Base-by-base conservation (phyloP, 2,113 vertebrate genomes). In the Thryonomys swinderianus region DNA sequence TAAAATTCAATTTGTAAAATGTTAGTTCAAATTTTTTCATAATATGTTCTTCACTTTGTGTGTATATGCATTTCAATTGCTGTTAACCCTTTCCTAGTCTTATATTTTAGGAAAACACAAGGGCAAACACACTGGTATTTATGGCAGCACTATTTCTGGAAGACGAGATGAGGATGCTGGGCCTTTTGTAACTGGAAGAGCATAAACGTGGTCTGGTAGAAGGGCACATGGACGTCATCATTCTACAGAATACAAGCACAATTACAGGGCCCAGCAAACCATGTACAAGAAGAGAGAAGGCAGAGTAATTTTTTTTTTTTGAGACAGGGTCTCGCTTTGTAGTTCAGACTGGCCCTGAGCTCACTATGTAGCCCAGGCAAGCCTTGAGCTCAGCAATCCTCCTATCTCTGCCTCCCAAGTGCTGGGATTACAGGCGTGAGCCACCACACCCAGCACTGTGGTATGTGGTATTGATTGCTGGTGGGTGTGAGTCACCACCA, bases 201-300 rank as follows among this genome's bases (percentile, higher is more conserved):
- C 0, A 16, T 14, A 57, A 18, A n/a, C n/a, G 4, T 11, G 32
- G 16, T 69, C n/a, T 64, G 34, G 10, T 23, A 21, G 2, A 14
- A 14, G 0, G 18, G 59, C n/a, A 37, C 8, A 2, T 12, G 8
- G 40, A 13, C 16, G 13, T 6, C 27, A 76, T 5, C 8, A 2
- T n/a, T 37, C 8, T 34, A 7, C 1, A 13, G 59, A 51, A 11
- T 42, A 42, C 1, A 13, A 42, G 18, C 1, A 25, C 13, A 66
- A 1, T 11, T 9, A 20, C 1, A 55, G 48, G 23, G 25, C 27
- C 32, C 25, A 45, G 37, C 27, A 66, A 51, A 53, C 18, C 0
- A 3, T 42, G 30, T 61, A 23, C 10, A 45, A 76, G 66, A 86
- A 78, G 25, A 84, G 7, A 42, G 45, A n/a, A n/a, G n/a, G n/a